Evolutionary conservation across 2,888 invertebrate genomes (phyloP).

Genomic region (Harmothoe impar): DNA sequence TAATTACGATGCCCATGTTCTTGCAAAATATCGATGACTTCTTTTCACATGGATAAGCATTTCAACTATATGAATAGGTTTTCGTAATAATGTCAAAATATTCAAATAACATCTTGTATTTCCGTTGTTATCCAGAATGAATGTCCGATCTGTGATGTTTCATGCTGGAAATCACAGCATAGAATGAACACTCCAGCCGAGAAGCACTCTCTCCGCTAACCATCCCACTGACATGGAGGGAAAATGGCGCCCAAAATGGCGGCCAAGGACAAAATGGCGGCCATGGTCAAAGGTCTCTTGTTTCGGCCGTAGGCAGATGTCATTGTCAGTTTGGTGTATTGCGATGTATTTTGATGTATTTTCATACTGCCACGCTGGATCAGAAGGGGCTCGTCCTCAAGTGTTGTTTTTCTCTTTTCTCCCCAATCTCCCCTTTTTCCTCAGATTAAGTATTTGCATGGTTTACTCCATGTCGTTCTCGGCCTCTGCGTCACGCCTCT

Average conservation of each 20-base stretch:
- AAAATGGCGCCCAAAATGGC: background rate
- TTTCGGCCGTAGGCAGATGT: background rate
- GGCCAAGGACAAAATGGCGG: conserved; percentile 29
- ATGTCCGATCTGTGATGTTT: background rate
- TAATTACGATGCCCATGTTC: too few species aligned
- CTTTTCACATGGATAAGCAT: too few species aligned
- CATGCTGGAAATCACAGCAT: conserved; percentile 28
- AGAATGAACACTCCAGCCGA: background rate
- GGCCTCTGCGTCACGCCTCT: conserved; percentile 64
- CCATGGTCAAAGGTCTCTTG: background rate
- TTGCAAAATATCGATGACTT: too few species aligned
- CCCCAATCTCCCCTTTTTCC: background rate
- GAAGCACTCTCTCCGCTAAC: background rate
- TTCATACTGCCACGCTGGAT: background rate
- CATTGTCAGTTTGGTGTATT: background rate
- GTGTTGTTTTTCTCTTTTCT: background rate
- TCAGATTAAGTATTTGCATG: background rate
- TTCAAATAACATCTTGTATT: too few species aligned
- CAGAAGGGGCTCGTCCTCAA: background rate
- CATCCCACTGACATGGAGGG: background rate
- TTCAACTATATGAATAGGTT: too few species aligned
- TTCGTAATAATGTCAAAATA: too few species aligned
- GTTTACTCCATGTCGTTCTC: conserved; percentile 46
- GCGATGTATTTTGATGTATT: too few species aligned
- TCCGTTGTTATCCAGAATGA: background rate